Conservation (phyloP, 2,797 vertebrate species). For the Liasis olivaceus region DNA sequence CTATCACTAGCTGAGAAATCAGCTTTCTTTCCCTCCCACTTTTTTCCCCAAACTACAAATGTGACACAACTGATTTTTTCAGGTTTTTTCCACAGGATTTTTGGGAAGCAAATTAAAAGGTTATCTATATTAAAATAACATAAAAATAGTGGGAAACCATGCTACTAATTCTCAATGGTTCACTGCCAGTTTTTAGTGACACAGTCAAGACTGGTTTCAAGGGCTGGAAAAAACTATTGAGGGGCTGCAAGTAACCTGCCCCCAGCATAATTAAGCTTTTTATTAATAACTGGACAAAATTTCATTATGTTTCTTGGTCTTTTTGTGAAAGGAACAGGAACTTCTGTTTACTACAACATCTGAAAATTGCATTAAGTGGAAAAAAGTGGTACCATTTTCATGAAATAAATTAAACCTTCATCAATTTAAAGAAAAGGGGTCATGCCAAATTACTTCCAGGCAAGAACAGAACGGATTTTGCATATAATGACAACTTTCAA, state of each 20-base stretch:
- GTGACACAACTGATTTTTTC: not conserved
- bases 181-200: not conserved
- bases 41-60: not conserved
- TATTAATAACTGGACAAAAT: not conserved
- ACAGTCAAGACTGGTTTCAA: not conserved
- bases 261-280: not conserved
- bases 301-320: not conserved
- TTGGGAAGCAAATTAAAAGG: not conserved
- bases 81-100: not conserved
- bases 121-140: not conserved
- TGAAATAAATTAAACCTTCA: not conserved
- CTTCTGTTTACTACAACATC: not conserved
- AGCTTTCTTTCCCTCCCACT: not conserved
- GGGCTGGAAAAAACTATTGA: not conserved
- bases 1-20: not conserved
- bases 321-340: not conserved
- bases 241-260: not conserved
- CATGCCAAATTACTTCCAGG: not conserved
- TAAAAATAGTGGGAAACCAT: not conserved
- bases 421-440: not conserved
- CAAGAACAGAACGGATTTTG: not conserved
- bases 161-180: not conserved
- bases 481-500: not conserved
- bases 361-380: not conserved
- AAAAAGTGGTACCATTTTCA: not conserved